A percentile compares a stretch with the other conserved stretches of the same genome.
Conservation (phyloP, 2,797 vertebrate species). For the Eidolon dupreanum region DNA sequence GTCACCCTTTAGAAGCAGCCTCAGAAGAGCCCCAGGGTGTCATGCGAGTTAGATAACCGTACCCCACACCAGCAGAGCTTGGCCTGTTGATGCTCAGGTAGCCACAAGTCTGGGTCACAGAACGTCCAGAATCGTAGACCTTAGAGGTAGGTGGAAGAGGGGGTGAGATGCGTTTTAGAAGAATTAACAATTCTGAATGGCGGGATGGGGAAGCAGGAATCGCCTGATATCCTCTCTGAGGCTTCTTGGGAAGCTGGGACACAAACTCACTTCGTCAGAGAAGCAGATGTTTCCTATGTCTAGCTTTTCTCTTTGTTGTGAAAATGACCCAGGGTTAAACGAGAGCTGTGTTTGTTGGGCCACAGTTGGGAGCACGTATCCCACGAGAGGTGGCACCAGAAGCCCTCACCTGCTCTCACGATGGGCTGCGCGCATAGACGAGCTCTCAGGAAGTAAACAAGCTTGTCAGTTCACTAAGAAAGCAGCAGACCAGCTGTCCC, state of each 20-base stretch:
- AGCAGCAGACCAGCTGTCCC: constrained; percentile 68
- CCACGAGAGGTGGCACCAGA: background rate
- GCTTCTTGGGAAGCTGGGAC: background rate
- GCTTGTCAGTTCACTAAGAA: constrained; percentile 60
- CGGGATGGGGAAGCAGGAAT: background rate
- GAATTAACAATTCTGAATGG: background rate
- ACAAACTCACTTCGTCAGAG: background rate
- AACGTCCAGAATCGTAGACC: background rate
- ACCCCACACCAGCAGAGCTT: background rate
- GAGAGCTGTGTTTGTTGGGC: background rate
- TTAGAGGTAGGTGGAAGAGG: background rate
- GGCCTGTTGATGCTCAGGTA: background rate
- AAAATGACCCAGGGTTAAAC: constrained; percentile 48
- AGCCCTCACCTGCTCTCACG: constrained; percentile 48
- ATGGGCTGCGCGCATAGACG: background rate
- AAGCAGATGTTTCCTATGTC: background rate
- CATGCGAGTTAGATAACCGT: background rate
- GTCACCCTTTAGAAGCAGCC: constrained; percentile 47
- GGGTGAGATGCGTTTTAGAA: background rate
- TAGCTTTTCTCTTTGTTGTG: constrained; percentile 33
- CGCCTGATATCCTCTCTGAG: background rate
- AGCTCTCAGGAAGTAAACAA: constrained; percentile 63
- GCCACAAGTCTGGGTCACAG: background rate
- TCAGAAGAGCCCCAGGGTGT: background rate
- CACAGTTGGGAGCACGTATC: constrained; percentile 12